A percentile compares a stretch with the other conserved stretches of the same genome.
phyloP scores from a whole-genome alignment of 2,888 invertebrate genomes.

The Andricus curvator region DNA sequence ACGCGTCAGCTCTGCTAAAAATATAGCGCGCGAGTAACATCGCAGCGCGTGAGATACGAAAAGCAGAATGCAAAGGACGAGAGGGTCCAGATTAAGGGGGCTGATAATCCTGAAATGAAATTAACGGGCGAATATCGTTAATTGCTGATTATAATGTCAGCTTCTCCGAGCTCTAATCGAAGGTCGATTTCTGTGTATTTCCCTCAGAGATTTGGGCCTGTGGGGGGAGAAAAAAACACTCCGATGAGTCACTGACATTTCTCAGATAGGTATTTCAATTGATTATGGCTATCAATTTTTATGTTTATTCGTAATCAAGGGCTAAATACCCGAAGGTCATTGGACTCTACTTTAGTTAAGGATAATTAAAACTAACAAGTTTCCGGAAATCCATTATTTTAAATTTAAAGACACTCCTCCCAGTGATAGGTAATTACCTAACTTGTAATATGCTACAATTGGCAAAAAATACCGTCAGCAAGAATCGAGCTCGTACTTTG shows the following conservation, averaged over 20 bases:
- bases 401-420: too few relatives aligned
- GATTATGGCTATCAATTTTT: neutral
- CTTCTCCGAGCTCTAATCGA: slow-evolving; percentile 25
- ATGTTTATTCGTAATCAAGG: neutral
- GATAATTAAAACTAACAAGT: too few relatives aligned
- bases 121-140: slow-evolving; percentile 35
- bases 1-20: slow-evolving; percentile 30
- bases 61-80: slow-evolving; percentile 21
- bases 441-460: too few relatives aligned
- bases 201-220: neutral
- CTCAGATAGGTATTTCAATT: neutral
- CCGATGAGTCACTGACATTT: neutral
- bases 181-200: neutral
- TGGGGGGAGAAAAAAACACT: neutral
- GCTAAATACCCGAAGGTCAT: neutral
- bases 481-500: too few relatives aligned
- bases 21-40: slow-evolving; percentile 34
- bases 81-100: slow-evolving; percentile 11
- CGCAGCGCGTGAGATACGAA: slow-evolving; percentile 33
- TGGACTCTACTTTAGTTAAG: too few relatives aligned
- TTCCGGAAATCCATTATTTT: too few relatives aligned
- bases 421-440: too few relatives aligned
- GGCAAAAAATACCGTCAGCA: too few relatives aligned
- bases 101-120: slow-evolving; percentile 20
- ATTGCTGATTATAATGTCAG: slow-evolving; percentile 38